These are phyloP conservation scores for Gymnocypris eckloni DNA, from an alignment of 2,797 vertebrate genomes.

Conservation along the genomic window DNA sequence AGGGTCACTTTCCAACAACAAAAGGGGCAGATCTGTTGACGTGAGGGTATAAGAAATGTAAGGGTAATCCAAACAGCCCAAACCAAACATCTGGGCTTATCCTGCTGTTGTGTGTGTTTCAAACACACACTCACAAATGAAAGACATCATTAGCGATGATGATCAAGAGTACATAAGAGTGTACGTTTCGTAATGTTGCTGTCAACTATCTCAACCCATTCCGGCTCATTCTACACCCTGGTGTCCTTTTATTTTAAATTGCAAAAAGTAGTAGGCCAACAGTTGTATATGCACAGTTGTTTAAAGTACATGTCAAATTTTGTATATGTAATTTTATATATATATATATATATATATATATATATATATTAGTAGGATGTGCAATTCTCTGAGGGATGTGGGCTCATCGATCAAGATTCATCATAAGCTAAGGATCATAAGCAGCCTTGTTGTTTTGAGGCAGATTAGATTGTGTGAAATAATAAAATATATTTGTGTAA, in stretches of 20 bases:
- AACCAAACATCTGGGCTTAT: constrained; percentile 35
- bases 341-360: no score
- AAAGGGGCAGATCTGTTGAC: constrained; percentile 46
- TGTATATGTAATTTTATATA: no score
- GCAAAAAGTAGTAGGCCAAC: not conserved
- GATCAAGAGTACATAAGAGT: not conserved
- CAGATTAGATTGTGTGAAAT: not conserved
- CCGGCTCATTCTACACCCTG: not conserved
- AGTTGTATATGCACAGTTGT: not conserved
- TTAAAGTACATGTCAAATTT: not conserved
- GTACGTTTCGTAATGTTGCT: not conserved
- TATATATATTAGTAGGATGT: not conserved
- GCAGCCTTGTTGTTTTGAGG: not conserved
- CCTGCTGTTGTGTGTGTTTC: not conserved
- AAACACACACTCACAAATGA: constrained; percentile 10
- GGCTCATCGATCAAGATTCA: not conserved
- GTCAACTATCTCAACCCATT: not conserved
- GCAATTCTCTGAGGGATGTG: not conserved
- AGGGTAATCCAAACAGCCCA: constrained; percentile 45
- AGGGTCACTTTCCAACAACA: constrained; percentile 39
- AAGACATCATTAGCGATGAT: not conserved
- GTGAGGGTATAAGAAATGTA: constrained; percentile 30
- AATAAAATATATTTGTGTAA: not conserved
- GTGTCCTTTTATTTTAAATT: not conserved
- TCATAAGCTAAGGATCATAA: not conserved